Base-by-base conservation (phyloP, 2,888 invertebrate species). In the Carcina quercana region DNA sequence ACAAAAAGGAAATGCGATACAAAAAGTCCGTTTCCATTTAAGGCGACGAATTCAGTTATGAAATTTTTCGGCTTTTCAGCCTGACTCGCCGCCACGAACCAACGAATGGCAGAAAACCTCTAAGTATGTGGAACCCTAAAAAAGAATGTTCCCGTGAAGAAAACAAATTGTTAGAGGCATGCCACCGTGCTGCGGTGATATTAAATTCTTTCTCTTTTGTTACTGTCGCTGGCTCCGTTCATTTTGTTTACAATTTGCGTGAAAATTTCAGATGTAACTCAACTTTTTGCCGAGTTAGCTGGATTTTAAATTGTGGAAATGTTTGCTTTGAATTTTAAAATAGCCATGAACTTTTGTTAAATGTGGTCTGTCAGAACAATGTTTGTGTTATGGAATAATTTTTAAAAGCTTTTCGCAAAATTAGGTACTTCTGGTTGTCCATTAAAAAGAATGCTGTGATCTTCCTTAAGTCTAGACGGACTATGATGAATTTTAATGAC, bases 191-290 rank as follows among this genome's bases (percentile, higher is more conserved):
- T 65, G 56, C 58, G 57, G 64, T 67, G 72, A 76, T 78, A 78
- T 78, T 78, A 78, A 76, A 78, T 76, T 78, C 72, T 75, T 73
- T 60, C 66, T 59, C 62, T 67, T 64, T 69, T 64, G 68, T 69
- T 59, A 56, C 56, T 60, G 62, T 63, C 64, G 59, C 58, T 63
- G 63, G 59, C 58, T 57, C 54, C 59, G 59, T 57, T 64, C 67
- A 59, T 69, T 73, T 64, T 67, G 64, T 63, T 68, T 66, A 65
- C 64, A 66, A 66, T 69, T 66, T 62, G 61, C 45, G 56, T 52
- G 53, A 59, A 60, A 59, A 49, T 24, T 62, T 59, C 59, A 41
- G 55, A 55, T 53, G 52, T 47, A 49, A 64, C 55, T 62, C 60
- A 58, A 63, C 59, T 62, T 69, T 66, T 63, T 62, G 59, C 46